These are phyloP conservation scores for Pedionomus torquatus DNA, from an alignment of 2,113 vertebrate species.

Conservation along the genomic window DNA sequence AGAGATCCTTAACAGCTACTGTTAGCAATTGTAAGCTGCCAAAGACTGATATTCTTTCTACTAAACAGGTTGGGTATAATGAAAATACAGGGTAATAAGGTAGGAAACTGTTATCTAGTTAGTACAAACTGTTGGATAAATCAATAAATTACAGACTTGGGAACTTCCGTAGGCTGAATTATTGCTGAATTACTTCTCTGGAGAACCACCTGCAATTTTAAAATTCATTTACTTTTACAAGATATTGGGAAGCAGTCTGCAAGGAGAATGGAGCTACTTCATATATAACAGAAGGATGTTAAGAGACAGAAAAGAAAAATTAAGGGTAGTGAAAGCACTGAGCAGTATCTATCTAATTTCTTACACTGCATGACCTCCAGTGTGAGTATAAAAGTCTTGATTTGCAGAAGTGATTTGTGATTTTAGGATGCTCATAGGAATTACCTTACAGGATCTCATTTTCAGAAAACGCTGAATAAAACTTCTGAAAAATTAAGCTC, in stretches of 20 bases:
- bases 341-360: background rate
- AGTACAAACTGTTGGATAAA: conserved; percentile 51
- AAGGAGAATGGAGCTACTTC: background rate
- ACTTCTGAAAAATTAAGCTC: conserved; percentile 14
- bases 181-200: conserved; percentile 39
- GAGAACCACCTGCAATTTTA: conserved; percentile 33
- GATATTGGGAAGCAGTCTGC: conserved; percentile 1
- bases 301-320: conserved; percentile 12
- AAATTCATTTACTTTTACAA: conserved; percentile 39
- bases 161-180: conserved; percentile 42
- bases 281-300: background rate
- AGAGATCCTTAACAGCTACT: conserved; percentile 7
- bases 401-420: conserved; percentile 16
- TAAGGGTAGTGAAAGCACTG: background rate
- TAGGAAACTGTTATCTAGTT: conserved; percentile 53
- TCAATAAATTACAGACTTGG: conserved; percentile 53
- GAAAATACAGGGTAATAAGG: conserved; percentile 52
- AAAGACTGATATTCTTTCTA: conserved; percentile 37
- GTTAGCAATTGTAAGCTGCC: conserved; percentile 23
- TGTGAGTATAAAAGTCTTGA: background rate
- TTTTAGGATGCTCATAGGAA: background rate
- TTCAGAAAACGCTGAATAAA: background rate
- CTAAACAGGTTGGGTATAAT: conserved; percentile 37
- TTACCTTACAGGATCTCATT: background rate
- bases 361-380: background rate